A percentile compares a stretch with the other conserved stretches of the same genome.
Conservation (phyloP, 2,113 vertebrate genomes). For the Podarcis raffonei region DNA sequence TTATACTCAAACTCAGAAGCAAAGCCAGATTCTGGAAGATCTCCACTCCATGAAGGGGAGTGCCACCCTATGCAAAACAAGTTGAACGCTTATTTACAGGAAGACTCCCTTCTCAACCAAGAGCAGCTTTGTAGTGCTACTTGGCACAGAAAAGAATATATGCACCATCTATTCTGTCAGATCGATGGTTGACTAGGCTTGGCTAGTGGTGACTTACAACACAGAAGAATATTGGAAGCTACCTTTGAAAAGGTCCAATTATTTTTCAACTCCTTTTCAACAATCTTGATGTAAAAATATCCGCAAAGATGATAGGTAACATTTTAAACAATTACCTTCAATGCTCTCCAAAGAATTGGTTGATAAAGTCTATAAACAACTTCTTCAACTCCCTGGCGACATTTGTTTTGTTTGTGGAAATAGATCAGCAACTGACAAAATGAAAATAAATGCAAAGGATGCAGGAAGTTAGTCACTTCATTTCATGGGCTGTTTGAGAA, state of each 20-base stretch:
- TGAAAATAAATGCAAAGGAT: background rate
- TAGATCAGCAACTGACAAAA: slow-evolving; percentile 84
- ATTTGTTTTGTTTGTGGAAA: slow-evolving; percentile 87
- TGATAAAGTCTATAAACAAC: slow-evolving; percentile 90
- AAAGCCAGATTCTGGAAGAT: too few species aligned
- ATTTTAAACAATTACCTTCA: slow-evolving; percentile 79
- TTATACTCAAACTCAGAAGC: too few species aligned
- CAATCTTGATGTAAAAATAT: background rate
- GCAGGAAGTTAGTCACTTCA: background rate
- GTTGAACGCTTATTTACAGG: background rate
- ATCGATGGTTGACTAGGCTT: too few species aligned
- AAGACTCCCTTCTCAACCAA: background rate
- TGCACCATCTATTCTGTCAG: too few species aligned
- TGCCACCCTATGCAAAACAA: background rate
- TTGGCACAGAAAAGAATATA: too few species aligned
- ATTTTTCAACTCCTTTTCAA: background rate
- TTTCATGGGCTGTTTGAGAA: background rate
- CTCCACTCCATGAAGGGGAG: background rate
- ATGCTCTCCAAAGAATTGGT: slow-evolving; percentile 92
- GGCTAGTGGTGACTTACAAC: too few species aligned
- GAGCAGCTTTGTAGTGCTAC: background rate
- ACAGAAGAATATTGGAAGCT: too few species aligned
- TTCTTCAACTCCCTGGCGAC: slow-evolving; percentile 85
- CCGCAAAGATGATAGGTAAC: background rate
- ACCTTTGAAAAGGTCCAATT: background rate